Conservation (phyloP, 2,888 invertebrate species). For the Platycheirus rosarum region DNA sequence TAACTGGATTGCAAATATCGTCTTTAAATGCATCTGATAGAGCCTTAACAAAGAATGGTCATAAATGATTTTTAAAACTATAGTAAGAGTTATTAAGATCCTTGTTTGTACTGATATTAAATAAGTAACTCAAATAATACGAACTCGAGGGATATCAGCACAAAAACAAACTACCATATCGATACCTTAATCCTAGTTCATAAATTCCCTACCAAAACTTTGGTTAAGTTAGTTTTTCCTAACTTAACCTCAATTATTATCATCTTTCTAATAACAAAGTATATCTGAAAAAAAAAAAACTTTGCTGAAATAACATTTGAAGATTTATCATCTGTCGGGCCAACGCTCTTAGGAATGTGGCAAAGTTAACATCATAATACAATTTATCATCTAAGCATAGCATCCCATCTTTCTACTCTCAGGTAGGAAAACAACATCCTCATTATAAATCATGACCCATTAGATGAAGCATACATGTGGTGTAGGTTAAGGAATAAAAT, state of each 20-base stretch:
- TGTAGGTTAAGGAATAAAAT: conserved; percentile 21
- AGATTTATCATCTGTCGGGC: conserved; percentile 22
- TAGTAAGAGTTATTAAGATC: too few relatives aligned
- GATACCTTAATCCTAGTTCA: too few relatives aligned
- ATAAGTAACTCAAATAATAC: too few relatives aligned
- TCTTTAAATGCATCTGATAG: too few relatives aligned
- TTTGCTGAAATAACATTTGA: conserved; percentile 15
- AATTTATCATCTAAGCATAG: conserved; percentile 54
- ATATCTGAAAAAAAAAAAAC: conserved; percentile 7
- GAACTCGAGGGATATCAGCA: too few relatives aligned
- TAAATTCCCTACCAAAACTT: neutral
- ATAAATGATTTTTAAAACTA: too few relatives aligned
- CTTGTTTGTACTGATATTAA: too few relatives aligned
- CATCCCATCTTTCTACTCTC: conserved; percentile 60
- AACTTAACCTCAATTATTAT: conserved; percentile 4
- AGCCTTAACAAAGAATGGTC: too few relatives aligned
- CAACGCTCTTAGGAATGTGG: neutral
- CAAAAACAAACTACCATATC: too few relatives aligned
- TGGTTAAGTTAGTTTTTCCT: neutral
- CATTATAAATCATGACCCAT: conserved; percentile 57
- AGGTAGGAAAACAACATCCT: conserved; percentile 56
- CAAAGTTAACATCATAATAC: conserved; percentile 53
- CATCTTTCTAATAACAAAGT: neutral
- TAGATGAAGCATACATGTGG: conserved; percentile 11
- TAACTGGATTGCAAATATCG: too few relatives aligned